Conservation (phyloP, 1,140 invertebrate species). For the Drosophila pseudoobscura region DNA sequence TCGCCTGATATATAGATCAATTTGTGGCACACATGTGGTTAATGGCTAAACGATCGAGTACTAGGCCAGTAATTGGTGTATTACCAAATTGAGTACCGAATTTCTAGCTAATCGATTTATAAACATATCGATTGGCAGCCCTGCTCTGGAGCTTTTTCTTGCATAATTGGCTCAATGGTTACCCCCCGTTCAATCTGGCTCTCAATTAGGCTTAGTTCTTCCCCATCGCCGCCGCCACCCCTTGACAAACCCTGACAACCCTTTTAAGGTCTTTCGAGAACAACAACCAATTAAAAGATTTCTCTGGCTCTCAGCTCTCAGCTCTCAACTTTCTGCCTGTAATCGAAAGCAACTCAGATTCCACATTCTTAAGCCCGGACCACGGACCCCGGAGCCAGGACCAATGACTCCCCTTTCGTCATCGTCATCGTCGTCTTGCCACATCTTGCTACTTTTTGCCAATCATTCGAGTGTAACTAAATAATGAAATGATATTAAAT, state of each 20-base stretch:
- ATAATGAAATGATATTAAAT: slow-evolving; percentile 83
- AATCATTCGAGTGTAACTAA: slow-evolving; percentile 82
- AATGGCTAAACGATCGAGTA: not conserved
- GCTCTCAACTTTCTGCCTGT: slow-evolving; percentile 37
- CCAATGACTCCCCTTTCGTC: slow-evolving; percentile 12
- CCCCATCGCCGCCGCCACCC: slow-evolving; percentile 25
- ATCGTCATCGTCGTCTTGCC: slow-evolving; percentile 28
- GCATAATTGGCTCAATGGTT: slow-evolving; percentile 50
- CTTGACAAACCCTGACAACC: slow-evolving; percentile 53
- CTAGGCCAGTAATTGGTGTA: slow-evolving; percentile 3
- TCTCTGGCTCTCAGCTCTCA: slow-evolving; percentile 33
- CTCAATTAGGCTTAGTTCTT: slow-evolving; percentile 39
- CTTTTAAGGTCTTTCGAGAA: slow-evolving; percentile 49
- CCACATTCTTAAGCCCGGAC: slow-evolving; percentile 21
- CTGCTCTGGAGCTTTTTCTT: not conserved
- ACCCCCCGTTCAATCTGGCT: slow-evolving; percentile 21
- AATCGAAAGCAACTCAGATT: slow-evolving; percentile 18
- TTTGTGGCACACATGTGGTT: slow-evolving; percentile 3
- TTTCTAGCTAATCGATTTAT: not conserved
- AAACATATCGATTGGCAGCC: not conserved
- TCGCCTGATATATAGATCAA: slow-evolving; percentile 4
- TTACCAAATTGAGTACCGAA: slow-evolving; percentile 18
- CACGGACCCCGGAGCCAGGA: not conserved
- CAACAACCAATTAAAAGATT: slow-evolving; percentile 78
- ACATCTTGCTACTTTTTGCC: slow-evolving; percentile 70